phyloP scores from a whole-genome alignment of 1,140 invertebrate species.

The Megathymus violae region DNA sequence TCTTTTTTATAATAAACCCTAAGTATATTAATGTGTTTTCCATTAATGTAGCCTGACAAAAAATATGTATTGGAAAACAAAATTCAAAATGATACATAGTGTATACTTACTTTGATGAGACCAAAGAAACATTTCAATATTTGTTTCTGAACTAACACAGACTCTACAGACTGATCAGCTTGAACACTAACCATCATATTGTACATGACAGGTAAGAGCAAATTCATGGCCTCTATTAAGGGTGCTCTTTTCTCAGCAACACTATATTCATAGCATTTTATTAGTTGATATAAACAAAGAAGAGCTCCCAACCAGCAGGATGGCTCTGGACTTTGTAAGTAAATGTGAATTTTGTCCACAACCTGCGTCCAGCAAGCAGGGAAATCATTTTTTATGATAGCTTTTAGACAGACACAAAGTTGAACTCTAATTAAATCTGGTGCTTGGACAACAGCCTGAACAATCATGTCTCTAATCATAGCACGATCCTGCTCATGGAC shows the following conservation, averaged over 20 bases:
- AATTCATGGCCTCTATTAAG: slow-evolving; percentile 97
- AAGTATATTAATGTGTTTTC: too few relatives aligned
- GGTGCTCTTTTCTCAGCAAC: slow-evolving; percentile 94
- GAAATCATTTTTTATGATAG: slow-evolving; percentile 98
- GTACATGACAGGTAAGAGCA: slow-evolving; percentile 96
- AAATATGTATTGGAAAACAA: too few relatives aligned
- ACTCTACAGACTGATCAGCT: slow-evolving; percentile 92
- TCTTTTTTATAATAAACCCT: too few relatives aligned
- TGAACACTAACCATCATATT: slow-evolving; percentile 92
- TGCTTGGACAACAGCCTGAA: slow-evolving; percentile 97
- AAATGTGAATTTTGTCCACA: slow-evolving; percentile 95
- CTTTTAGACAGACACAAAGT: slow-evolving; percentile 94
- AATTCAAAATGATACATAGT: too few relatives aligned
- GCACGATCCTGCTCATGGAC: slow-evolving; percentile 98
- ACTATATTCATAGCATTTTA: slow-evolving; percentile 98
- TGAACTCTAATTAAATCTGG: slow-evolving; percentile 95
- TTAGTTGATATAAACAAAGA: slow-evolving; percentile 95
- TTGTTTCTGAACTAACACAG: slow-evolving; percentile 96
- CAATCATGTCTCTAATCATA: slow-evolving; percentile 95
- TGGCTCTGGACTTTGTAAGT: slow-evolving; percentile 88
- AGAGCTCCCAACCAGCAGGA: slow-evolving; percentile 96
- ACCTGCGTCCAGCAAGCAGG: slow-evolving; percentile 97
- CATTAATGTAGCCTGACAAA: too few relatives aligned
- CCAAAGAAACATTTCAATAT: slow-evolving; percentile 98
- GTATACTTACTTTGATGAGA: slow-evolving; percentile 90